Base-by-base conservation (phyloP, 2,113 vertebrate species). In the Syngnathus floridae region DNA sequence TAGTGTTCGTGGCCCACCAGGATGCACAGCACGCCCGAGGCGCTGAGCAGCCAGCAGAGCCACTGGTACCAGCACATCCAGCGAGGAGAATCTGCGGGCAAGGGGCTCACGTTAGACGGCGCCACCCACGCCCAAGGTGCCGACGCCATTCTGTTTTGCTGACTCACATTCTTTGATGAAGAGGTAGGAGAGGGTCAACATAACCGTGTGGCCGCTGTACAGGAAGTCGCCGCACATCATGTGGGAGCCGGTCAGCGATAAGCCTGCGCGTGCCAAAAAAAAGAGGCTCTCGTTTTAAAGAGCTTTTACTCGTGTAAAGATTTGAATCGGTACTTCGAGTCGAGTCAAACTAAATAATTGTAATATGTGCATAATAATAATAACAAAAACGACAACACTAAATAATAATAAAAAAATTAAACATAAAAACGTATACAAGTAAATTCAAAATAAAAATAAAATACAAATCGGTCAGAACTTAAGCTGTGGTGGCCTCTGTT, bases 111-210 rank as follows among this genome's bases (percentile, higher is more conserved):
- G 4, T 43, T 35, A 22, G 36, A n/a, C 22, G n/a, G 31, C 26
- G 8, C 22, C 13, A 2, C 5, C 26, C 22, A 26, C 37, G 8
- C 10, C 10, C 7, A 11, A 41, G 40, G 40, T 12, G 40, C 40
- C 26, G 40, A 12, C 1, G 40, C 40, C 40, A 31, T 31, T 31
- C 26, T 31, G 26, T n/a, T 21, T 41, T 6, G 21, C n/a, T 6
- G 1, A 91, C 95, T 95, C 87, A 99, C 96, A 99, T 89, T 99
- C 95, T 73, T 93, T 95, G 86, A 98, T 97, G 91, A 99, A 99
- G 61, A 99, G 87, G 74, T 97, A 99, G 17, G 93, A 93, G 46
- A 99, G 91, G 0, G 96, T 98, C 65, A 96, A 83, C 68, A 93
- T 86, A 63, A 99, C 94, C 0, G 96, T 99, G 87, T 99, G 96